Evolutionary conservation across 2,888 invertebrate species (phyloP).

Genomic region (Pteria penguin): DNA sequence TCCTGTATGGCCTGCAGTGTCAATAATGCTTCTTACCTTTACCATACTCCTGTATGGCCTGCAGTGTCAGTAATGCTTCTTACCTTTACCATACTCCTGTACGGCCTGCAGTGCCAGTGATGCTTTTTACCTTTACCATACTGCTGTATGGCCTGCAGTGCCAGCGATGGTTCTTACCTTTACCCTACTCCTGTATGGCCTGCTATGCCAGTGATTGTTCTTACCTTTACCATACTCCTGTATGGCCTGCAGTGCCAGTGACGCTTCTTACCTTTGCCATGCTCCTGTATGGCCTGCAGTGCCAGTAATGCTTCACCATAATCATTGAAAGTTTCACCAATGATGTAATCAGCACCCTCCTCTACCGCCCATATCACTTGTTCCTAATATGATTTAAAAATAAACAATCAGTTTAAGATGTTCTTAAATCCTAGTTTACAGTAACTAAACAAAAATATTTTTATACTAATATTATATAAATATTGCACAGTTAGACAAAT

Average conservation of each 20-base stretch:
- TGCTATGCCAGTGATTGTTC: constrained; percentile 69
- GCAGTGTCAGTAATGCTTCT: too few species aligned
- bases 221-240: constrained; percentile 70
- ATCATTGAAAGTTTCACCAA: constrained; percentile 74
- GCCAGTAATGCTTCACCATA: constrained; percentile 73
- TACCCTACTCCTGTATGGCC: constrained; percentile 68
- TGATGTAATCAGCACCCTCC: constrained; percentile 74
- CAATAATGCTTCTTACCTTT: too few species aligned
- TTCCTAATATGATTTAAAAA: too few species aligned
- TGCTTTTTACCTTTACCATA: constrained; percentile 71
- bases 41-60: too few species aligned
- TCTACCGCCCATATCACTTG: constrained; percentile 78
- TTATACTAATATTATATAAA: too few species aligned
- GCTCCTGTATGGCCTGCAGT: constrained; percentile 67
- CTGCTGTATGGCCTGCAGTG: constrained; percentile 68
- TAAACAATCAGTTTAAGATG: too few species aligned
- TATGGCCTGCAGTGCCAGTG: constrained; percentile 70
- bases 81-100: too few species aligned
- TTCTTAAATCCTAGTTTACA: too few species aligned
- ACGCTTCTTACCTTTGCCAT: constrained; percentile 71
- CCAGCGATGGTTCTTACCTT: constrained; percentile 70
- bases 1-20: too few species aligned
- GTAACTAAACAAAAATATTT: too few species aligned
- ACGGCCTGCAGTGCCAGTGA: too few species aligned
- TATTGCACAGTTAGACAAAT: too few species aligned